Conservation (phyloP, 2,113 vertebrate species). For the Tyto alba region DNA sequence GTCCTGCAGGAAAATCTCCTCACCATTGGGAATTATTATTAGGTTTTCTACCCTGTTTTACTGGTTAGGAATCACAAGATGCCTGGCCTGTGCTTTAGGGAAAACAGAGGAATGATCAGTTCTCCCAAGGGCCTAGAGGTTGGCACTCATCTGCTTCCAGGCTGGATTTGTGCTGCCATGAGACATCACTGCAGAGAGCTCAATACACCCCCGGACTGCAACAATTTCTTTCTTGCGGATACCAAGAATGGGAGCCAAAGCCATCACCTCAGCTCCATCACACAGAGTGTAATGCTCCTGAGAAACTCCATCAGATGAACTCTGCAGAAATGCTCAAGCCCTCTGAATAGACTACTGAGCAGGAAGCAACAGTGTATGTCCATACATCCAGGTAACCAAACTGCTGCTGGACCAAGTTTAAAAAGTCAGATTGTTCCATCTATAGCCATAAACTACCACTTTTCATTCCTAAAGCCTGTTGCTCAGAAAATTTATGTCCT, state of each 20-base stretch:
- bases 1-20: background rate
- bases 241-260: background rate
- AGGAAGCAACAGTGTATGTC: background rate
- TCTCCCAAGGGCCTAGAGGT: background rate
- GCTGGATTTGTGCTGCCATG: background rate
- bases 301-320: background rate
- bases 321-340: background rate
- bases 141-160: background rate
- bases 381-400: background rate
- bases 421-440: background rate
- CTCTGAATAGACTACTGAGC: background rate
- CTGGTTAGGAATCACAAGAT: background rate
- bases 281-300: background rate
- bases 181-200: slow-evolving; percentile 7
- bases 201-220: background rate
- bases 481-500: background rate
- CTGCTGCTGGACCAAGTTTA: background rate
- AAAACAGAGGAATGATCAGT: background rate
- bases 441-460: background rate
- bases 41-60: background rate
- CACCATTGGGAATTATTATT: background rate
- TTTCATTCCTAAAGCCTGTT: background rate
- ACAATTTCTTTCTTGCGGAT: background rate
- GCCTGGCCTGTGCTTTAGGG: background rate
- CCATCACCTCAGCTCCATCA: background rate